These are phyloP conservation scores for Alviniconcha strummeri DNA, from an alignment of 2,888 invertebrate genomes.

Conservation along the genomic window DNA sequence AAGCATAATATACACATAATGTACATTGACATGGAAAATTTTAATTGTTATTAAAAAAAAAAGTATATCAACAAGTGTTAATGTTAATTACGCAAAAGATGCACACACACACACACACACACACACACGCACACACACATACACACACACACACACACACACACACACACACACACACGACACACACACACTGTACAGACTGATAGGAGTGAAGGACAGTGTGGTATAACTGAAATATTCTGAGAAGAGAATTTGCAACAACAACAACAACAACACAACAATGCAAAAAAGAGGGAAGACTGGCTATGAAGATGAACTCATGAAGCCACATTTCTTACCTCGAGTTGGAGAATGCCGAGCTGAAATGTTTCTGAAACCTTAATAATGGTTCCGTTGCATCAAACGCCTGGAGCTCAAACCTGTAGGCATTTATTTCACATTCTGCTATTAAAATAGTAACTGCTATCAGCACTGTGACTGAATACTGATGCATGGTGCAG, in stretches of 20 bases:
- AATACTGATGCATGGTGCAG: no score
- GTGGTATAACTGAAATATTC: neutral
- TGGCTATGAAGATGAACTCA: neutral
- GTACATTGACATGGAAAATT: no score
- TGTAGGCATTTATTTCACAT: neutral
- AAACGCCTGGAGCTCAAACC: slow-evolving; percentile 1
- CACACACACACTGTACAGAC: neutral
- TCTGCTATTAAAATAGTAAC: neutral
- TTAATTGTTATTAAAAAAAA: no score
- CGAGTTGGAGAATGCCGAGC: neutral
- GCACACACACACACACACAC: neutral
- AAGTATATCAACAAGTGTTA: no score
- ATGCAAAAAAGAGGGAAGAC: neutral
- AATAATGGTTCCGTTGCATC: slow-evolving; percentile 3
- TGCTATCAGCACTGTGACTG: neutral
- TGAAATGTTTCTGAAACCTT: neutral
- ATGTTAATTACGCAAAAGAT: neutral
- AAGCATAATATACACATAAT: no score
- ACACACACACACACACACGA: neutral
- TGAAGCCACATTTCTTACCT: neutral
- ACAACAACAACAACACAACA: no score
- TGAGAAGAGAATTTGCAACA: neutral
- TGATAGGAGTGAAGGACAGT: no score
- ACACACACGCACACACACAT: neutral
- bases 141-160: neutral